A percentile compares a stretch with the other conserved stretches of the same genome.
phyloP scores from a whole-genome alignment of 1,140 invertebrate genomes.

The Aethina tumida region DNA sequence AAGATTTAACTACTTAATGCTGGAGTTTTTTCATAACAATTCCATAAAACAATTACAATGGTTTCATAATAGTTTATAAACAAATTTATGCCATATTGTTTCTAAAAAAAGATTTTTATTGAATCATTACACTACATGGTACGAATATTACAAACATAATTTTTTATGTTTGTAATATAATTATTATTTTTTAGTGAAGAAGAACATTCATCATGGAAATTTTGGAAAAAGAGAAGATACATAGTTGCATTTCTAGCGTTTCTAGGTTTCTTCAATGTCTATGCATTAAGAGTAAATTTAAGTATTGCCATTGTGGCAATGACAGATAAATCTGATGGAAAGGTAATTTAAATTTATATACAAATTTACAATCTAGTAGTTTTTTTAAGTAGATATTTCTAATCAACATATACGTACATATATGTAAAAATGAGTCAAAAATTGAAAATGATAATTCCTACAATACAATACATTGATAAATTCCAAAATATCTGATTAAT shows the following conservation, averaged over 20 bases:
- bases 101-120: too few species aligned
- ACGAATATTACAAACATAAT: too few species aligned
- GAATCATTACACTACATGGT: too few species aligned
- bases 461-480: background rate
- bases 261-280: conserved; percentile 82
- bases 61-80: too few species aligned
- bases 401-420: background rate
- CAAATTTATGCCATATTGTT: too few species aligned
- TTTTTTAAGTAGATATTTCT: conserved; percentile 1
- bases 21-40: too few species aligned
- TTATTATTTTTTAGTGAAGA: conserved; percentile 8
- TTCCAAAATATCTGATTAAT: background rate
- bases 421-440: background rate
- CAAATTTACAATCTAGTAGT: background rate
- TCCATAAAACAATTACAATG: too few species aligned
- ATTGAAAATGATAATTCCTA: background rate
- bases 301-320: conserved; percentile 86
- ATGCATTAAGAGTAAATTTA: conserved; percentile 78
- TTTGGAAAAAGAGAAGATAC: conserved; percentile 61
- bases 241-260: conserved; percentile 69
- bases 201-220: conserved; percentile 42
- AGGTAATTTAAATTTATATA: background rate
- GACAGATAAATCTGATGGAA: conserved; percentile 37
- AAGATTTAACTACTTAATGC: too few species aligned
- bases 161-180: too few species aligned